Percentiles rank a stretch among this genome's conserved stretches.
Conservation (phyloP, 2,797 vertebrate genomes). For the Sparus aurata region DNA sequence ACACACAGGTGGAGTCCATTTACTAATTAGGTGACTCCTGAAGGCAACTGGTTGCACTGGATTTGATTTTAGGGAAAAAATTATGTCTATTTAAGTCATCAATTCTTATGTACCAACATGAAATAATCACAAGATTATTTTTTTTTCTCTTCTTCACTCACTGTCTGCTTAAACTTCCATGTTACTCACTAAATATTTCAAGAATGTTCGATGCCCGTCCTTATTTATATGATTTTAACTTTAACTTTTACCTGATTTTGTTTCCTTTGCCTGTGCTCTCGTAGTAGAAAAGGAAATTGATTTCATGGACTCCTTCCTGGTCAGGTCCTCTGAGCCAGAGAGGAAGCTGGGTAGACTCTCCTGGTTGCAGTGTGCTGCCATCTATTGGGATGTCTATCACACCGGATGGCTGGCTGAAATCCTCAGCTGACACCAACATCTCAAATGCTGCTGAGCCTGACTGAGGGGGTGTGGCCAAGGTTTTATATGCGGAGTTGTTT, state of each 20-base stretch:
- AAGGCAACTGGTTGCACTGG: too few relatives aligned
- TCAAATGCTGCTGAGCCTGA: constrained; percentile 80
- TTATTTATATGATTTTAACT: not conserved
- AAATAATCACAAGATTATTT: too few relatives aligned
- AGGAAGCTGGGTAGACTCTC: constrained; percentile 93
- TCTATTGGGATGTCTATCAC: constrained; percentile 88
- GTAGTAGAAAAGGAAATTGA: constrained; percentile 98
- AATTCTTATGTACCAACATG: too few relatives aligned
- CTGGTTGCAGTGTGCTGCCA: constrained; percentile 87
- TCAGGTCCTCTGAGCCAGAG: constrained; percentile 98
- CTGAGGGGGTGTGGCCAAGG: constrained; percentile 85
- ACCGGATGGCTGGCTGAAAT: constrained; percentile 76
- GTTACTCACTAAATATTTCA: too few relatives aligned
- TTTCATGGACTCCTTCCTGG: constrained; percentile 97
- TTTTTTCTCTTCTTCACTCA: too few relatives aligned
- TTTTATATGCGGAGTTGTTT: constrained; percentile 96
- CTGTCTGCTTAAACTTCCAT: too few relatives aligned
- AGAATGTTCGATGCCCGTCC: too few relatives aligned
- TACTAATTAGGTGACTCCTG: too few relatives aligned
- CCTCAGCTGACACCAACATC: constrained; percentile 71
- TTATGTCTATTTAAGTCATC: too few relatives aligned
- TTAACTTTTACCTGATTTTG: constrained; percentile 87
- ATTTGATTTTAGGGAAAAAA: too few relatives aligned
- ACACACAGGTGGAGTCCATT: too few relatives aligned
- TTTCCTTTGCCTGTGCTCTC: constrained; percentile 91